Evolutionary conservation across 92 coral and sea anemone species (phyloP).

Genomic region (Galaxea fascicularis): DNA sequence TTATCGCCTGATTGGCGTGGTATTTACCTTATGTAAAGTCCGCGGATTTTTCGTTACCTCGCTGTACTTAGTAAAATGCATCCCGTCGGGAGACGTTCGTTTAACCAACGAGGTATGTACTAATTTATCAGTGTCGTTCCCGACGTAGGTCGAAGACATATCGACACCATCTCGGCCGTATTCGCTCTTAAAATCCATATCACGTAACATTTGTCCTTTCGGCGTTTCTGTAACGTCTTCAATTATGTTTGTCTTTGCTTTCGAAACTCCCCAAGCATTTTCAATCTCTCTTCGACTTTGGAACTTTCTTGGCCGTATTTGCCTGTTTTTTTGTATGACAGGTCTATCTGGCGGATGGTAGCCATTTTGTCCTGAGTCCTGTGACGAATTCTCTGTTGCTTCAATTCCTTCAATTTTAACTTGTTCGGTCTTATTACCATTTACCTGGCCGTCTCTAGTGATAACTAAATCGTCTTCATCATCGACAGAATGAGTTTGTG

Average conservation of each 20-base stretch:
- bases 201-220: background rate
- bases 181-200: conserved; percentile 58
- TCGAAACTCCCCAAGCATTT: conserved; percentile 64
- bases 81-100: conserved; percentile 46
- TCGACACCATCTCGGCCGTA: conserved; percentile 79
- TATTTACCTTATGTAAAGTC: conserved; percentile 58
- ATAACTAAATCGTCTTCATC: background rate
- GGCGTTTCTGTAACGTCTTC: background rate
- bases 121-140: background rate
- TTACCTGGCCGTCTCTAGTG: background rate
- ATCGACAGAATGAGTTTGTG: background rate
- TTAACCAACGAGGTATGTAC: background rate
- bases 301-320: background rate
- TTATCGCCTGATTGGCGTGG: background rate
- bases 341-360: background rate
- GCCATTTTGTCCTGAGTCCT: background rate
- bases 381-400: background rate
- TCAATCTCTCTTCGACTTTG: background rate
- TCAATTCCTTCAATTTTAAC: conserved; percentile 3
- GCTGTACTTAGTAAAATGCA: background rate
- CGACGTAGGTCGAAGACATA: conserved; percentile 48
- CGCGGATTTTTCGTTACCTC: background rate
- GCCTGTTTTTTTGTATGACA: background rate
- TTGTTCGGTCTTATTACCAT: background rate
- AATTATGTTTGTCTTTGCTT: background rate